phyloP scores from a whole-genome alignment of 2,113 vertebrate genomes.

The Lasiurus cinereus region DNA sequence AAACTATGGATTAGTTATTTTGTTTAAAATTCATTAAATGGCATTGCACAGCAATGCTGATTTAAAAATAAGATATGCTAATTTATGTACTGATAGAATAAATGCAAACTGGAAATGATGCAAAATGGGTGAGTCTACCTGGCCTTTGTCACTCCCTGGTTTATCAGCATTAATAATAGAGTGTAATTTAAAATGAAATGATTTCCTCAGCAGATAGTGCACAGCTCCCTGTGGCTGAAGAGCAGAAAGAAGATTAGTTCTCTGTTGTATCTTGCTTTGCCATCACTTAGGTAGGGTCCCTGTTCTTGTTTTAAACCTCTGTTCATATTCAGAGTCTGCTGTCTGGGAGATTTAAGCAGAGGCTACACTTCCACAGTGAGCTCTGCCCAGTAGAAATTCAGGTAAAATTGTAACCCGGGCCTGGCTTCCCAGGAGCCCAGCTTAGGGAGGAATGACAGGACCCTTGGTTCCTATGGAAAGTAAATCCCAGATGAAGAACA shows the following conservation, averaged over 20 bases:
- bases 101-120: conserved; percentile 64
- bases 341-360: conserved; percentile 26
- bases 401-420: neutral
- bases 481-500: conserved; percentile 10
- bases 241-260: conserved; percentile 46
- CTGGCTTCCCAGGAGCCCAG: neutral
- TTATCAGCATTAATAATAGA: conserved; percentile 77
- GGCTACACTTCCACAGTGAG: conserved; percentile 21
- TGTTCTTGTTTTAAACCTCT: neutral
- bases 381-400: neutral
- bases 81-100: conserved; percentile 55
- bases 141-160: conserved; percentile 63
- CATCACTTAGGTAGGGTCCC: neutral
- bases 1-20: conserved; percentile 31
- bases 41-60: conserved; percentile 40
- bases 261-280: neutral
- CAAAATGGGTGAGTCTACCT: conserved; percentile 52
- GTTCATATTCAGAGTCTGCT: neutral
- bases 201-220: conserved; percentile 54
- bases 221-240: conserved; percentile 36
- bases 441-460: neutral
- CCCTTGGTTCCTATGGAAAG: neutral
- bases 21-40: conserved; percentile 57
- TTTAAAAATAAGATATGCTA: conserved; percentile 75
- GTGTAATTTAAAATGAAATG: conserved; percentile 73